Conservation (phyloP, 23 tunicate species). For the Diplosoma virens region DNA sequence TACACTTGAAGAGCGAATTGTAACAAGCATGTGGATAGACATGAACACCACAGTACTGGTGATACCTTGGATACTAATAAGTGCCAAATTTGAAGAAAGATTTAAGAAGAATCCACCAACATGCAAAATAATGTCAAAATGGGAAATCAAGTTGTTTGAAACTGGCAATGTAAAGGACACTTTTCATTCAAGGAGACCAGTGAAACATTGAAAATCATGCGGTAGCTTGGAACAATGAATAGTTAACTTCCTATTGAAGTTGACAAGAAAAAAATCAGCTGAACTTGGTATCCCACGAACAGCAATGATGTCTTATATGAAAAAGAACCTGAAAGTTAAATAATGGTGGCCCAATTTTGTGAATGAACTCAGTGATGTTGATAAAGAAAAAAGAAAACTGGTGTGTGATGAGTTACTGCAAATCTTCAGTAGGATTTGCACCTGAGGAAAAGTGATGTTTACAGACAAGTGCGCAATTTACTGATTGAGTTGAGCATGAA, state of each 20-base stretch:
- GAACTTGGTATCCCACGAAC: conserved; percentile 17
- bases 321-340: conserved; percentile 16
- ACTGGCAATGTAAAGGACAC: conserved; percentile 14
- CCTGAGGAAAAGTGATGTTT: conserved; percentile 13
- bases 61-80: conserved; percentile 12
- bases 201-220: background rate
- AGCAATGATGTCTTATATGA: background rate
- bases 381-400: conserved; percentile 11
- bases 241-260: background rate
- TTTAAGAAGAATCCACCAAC: conserved; percentile 9
- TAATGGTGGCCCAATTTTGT: conserved; percentile 5
- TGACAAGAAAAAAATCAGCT: conserved; percentile 26
- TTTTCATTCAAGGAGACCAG: conserved; percentile 2
- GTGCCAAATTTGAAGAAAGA: background rate
- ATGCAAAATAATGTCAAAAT: conserved; percentile 2
- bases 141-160: conserved; percentile 17
- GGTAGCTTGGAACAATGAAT: conserved; percentile 13
- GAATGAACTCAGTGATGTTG: conserved; percentile 21
- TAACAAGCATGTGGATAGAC: conserved; percentile 1
- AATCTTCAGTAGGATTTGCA: background rate
- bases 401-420: conserved; percentile 21
- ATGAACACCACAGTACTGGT: conserved; percentile 21
- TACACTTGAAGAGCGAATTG: conserved; percentile 16
- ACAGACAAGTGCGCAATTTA: conserved; percentile 13
- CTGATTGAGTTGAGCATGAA: conserved; percentile 9